Evolutionary conservation across 2,888 invertebrate genomes (phyloP), one percentile per base, ranked within the genome.

Genomic region (Rhingia campestris): DNA sequence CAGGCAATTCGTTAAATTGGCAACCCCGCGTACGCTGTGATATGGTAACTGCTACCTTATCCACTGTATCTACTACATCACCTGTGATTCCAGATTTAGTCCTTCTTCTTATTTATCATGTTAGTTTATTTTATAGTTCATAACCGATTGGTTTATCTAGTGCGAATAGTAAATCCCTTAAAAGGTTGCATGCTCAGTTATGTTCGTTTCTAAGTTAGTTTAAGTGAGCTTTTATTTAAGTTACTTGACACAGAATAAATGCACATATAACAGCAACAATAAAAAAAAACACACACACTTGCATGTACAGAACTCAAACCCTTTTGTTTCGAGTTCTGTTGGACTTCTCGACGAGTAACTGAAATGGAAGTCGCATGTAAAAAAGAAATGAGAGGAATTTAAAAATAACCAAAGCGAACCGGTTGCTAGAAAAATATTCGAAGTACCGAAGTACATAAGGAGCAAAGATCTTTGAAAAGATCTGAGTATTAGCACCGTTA

Each of bases 1-100:
- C 98, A 99, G 92, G 97, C 98, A 66, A 96, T 97, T 89, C 94
- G 97, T 92, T 97, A 93, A 94, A 63, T 59, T 14, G 22, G 32
- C 37, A 37, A 35, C 22, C 7, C n/a, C 54, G 39, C 61, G 49
- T 66, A 35, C 35, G 49, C 69, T 69, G 54, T 22, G 12, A 22
- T 33, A 74, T 33, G 61, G 37, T 63, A 69, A 53, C 63, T 69
- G 64, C 56, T 49, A 47, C 41, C 2, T 22, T 22, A 22, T 22
- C 22, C 9, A 6, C 7, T 41, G 9, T n/a, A 41, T 6, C 41
- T 1, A 54, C 51, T 53, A 67, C 73, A 67, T 84, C 59, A 84
- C 84, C 84, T 80, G 84, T 84, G 84, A 84, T 84, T 84, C 84
- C 74, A 70, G 67, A 59, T 66, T 51, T 51, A 75, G 49, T 80